Base-by-base conservation (phyloP, 2,888 invertebrate genomes). In the Isoperla grammatica region DNA sequence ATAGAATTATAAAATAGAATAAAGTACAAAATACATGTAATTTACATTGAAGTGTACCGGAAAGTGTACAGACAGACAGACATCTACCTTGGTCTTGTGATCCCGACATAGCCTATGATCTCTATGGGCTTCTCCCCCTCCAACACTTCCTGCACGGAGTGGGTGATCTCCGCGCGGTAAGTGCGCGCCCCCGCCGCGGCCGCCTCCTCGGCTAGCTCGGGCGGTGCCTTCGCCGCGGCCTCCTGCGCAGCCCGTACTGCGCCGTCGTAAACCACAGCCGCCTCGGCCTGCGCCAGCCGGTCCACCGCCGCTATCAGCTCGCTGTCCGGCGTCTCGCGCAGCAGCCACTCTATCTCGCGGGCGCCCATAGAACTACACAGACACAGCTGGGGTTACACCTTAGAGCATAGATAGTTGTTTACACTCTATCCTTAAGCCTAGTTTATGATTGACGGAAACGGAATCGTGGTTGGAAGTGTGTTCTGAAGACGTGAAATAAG, bases 81-180 rank as follows among this genome's bases (percentile, higher is more conserved):
- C n/a, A n/a, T n/a, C n/a, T n/a, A n/a, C n/a, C n/a, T n/a, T n/a
- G 74, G 75, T 65, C 72, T 73, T 4, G 76, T 76, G 12, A 76
- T 69, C 3, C 76, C 77, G 29, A 78, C 72, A 65, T 76, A 78
- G 5, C 77, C 76, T n/a, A 76, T 65, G 37, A 78, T 74, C 67
- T 78, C 76, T 57, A 77, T 73, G 0, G 76, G 72, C 64, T 72
- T 71, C 69, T 67, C 1, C 75, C 76, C 37, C 5, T 39, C 37
- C 17, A 9, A 4, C 3, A 13, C 11, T 17, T 29, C 29, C 12
- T 39, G 20, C 1, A 39, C 53, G 2, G 53, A 20, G 4, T 53
- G 17, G 4, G 19, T 20, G 15, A 53, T 15, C 39, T 53, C 17
- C 11, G 53, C 53, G 11, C 35, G 49, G 35, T 50, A 50, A 2